These are phyloP conservation scores for Idaea biselata DNA, from an alignment of 2,888 invertebrate genomes.

Conservation along the genomic window DNA sequence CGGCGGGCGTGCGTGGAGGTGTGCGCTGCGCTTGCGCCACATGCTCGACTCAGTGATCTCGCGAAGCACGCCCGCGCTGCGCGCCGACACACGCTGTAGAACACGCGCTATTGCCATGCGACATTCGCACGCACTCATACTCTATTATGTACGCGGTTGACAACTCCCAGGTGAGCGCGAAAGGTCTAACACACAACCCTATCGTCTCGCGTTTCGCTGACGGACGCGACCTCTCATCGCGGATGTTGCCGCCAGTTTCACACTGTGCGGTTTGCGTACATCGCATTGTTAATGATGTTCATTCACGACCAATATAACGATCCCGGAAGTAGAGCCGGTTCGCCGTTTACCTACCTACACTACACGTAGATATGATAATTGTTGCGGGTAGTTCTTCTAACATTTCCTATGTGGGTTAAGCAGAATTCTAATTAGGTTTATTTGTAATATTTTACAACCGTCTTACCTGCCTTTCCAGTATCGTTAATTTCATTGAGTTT, in stretches of 20 bases:
- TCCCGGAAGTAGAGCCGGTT: slow-evolving; percentile 78
- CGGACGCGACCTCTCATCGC: slow-evolving; percentile 34
- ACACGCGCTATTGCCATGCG: slow-evolving; percentile 59
- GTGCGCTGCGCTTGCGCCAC: slow-evolving; percentile 47
- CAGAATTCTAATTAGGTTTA: not conserved
- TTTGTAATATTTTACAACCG: not conserved
- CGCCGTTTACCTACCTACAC: slow-evolving; percentile 51
- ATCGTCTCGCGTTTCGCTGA: slow-evolving; percentile 23
- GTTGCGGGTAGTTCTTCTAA: slow-evolving; percentile 56
- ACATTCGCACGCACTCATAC: slow-evolving; percentile 56
- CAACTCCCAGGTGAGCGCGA: slow-evolving; percentile 76
- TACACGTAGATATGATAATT: slow-evolving; percentile 71
- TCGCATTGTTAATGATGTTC: slow-evolving; percentile 64
- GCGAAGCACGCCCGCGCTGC: slow-evolving; percentile 64
- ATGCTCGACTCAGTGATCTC: slow-evolving; percentile 38
- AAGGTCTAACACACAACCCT: slow-evolving; percentile 34
- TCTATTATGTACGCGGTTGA: slow-evolving; percentile 76
- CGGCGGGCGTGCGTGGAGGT: slow-evolving; percentile 64
- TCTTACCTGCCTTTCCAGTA: not conserved
- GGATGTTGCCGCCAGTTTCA: slow-evolving; percentile 46
- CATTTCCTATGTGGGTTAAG: slow-evolving; percentile 29
- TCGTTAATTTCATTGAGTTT: not conserved
- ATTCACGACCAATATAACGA: slow-evolving; percentile 68
- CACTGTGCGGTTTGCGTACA: slow-evolving; percentile 44
- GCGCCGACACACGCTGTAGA: slow-evolving; percentile 51